A percentile compares a stretch with the other conserved stretches of the same genome.
phyloP scores from a whole-genome alignment of 2,888 invertebrate genomes.

The Diarsia mendica region DNA sequence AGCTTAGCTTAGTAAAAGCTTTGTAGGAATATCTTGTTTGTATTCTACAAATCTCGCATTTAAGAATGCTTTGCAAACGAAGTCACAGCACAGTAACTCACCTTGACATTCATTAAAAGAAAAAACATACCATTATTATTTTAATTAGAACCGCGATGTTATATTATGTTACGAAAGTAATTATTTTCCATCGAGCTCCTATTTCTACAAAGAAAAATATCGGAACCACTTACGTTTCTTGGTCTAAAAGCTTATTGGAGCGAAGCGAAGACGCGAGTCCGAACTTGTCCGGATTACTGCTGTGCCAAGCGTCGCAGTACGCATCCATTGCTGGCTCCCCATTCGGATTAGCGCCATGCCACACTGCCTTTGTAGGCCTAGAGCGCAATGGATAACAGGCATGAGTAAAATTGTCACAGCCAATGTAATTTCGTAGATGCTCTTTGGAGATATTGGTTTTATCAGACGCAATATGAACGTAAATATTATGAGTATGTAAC shows the following conservation, averaged over 20 bases:
- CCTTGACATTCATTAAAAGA: neutral
- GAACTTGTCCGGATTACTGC: conserved; percentile 93
- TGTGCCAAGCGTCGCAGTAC: conserved; percentile 98
- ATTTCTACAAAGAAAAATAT: conserved; percentile 46
- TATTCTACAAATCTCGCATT: neutral
- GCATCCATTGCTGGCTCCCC: conserved; percentile 97
- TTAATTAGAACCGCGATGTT: neutral
- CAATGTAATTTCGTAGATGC: conserved; percentile 40
- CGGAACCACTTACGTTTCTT: conserved; percentile 89
- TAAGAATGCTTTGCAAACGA: neutral
- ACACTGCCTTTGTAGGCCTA: conserved; percentile 98
- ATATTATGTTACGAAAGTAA: neutral
- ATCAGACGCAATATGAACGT: conserved; percentile 51
- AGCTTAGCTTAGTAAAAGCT: neutral
- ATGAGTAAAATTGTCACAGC: conserved; percentile 37
- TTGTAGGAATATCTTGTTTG: neutral
- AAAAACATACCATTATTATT: neutral
- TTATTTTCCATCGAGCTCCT: neutral
- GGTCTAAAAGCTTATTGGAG: conserved; percentile 94
- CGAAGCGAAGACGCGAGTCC: conserved; percentile 96
- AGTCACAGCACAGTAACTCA: neutral
- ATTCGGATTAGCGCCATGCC: conserved; percentile 97
- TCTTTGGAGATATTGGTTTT: conserved; percentile 61
- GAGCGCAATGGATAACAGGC: conserved; percentile 58
- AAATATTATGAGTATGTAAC: conserved; percentile 44